Base-by-base conservation (phyloP, 2,888 invertebrate genomes). In the Leucania comma region DNA sequence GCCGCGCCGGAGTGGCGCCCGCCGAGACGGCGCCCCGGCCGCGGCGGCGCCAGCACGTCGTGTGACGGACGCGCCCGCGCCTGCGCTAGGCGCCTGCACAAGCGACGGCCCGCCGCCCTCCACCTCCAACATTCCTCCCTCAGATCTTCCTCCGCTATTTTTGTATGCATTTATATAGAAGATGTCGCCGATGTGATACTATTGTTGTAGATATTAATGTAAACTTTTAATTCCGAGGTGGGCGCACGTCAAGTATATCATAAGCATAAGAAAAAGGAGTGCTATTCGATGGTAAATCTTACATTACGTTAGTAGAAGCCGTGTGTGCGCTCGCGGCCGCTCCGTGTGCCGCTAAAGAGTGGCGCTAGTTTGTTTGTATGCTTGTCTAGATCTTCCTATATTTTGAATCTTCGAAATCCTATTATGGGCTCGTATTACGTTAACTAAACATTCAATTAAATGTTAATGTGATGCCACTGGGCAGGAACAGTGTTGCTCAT, bases 211-310 rank as follows among this genome's bases (percentile, higher is more conserved):
- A 68, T 60, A 63, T 62, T 76, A 62, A 72, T 78, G 61, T 66
- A 29, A 57, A 59, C 58, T 75, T 89, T 88, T 86, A 74, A 72
- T 89, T 90, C 73, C 88, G 89, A 94, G 94, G 84, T 93, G 94
- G 94, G 88, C 88, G 78, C 88, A 90, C 90, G 86, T 89, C 87
- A 79, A 82, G 82, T 92, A 88, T 85, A 68, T 87, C 81, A 83
- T 90, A 87, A 88, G 91, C 84, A 90, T 90, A 86, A 88, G 90
- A 82, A 89, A 89, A 80, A 84, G 86, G 80, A 86, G 88, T 73
- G 87, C 87, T 75, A 77, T 90, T 56, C 88, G 88, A 89, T 89
- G 93, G 93, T 93, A 93, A 92, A 73, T 88, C 87, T 83, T 59
- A 75, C 58, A 32, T 68, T 57, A 72, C 72, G 70, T 72, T 65